These are phyloP conservation scores for Dasypus novemcinctus DNA, from an alignment of 2,113 vertebrate genomes.

Conservation along the genomic window DNA sequence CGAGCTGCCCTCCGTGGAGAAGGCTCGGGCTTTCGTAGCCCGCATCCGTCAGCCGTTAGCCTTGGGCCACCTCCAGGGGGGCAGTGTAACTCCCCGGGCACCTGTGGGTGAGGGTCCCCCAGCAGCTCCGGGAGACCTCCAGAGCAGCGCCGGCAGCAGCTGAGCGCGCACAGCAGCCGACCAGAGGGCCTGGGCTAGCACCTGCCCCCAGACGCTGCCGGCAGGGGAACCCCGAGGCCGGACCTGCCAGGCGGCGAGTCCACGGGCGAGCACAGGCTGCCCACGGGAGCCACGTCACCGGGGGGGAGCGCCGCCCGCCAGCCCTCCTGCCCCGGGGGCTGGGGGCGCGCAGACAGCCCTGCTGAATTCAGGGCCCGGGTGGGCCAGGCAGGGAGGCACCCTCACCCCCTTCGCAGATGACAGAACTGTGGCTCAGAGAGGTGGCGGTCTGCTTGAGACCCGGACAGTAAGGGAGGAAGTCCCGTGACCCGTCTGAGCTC, in stretches of 20 bases:
- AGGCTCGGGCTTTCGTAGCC: not conserved
- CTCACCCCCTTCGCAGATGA: not conserved
- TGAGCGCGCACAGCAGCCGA: not conserved
- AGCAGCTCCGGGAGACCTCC: not conserved
- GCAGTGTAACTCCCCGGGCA: not conserved
- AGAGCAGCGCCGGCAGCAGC: not conserved
- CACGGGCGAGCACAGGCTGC: no score
- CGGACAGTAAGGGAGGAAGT: not conserved
- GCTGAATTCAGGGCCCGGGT: no score
- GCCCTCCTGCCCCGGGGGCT: not conserved
- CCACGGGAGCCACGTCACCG: no score
- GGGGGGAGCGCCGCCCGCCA: not conserved
- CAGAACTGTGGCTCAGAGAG: not conserved
- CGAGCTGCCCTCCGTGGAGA: not conserved
- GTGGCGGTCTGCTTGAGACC: not conserved
- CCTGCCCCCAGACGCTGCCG: no score
- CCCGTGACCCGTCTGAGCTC: not conserved
- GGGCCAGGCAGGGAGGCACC: not conserved
- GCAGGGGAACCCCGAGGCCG: not conserved
- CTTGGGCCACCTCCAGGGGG: not conserved
- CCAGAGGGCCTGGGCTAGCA: not conserved
- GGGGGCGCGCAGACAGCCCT: rapidly evolving
- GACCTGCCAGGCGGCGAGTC: no score
- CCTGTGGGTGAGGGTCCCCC: not conserved
- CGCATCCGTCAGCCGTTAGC: not conserved